Evolutionary conservation across 2,888 invertebrate genomes (phyloP), one percentile per base, ranked within the genome.

Genomic region (Hetaerina titia): DNA sequence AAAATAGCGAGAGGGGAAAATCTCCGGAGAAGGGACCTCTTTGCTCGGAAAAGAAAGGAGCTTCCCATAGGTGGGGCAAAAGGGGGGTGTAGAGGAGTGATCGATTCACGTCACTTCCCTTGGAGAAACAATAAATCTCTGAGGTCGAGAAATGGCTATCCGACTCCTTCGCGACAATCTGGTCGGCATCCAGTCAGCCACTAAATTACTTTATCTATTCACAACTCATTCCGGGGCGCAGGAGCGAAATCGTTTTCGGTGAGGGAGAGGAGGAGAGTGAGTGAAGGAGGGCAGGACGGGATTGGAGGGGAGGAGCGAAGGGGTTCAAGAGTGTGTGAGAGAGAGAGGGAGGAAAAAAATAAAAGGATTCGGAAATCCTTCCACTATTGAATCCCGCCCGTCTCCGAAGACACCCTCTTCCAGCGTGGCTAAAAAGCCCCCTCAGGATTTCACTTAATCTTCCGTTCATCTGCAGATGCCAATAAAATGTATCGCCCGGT

Each of bases 401-500:
- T 92, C 92, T 92, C 69, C 81, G 81, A 60, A 88, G 89, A 89
- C 89, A 95, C 94, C 63, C 89, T 89, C 64, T 45, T 89, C 94
- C 19, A 95, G 92, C 92, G 45, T 9, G n/a, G 89, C 89, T n/a
- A 58, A 89, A 58, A 58, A 89, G 89, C 89, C 45, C 81, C 92
- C 64, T 56, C 69, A 74, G 92, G 69, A 92, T 92, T 92, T 95
- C 95, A 95, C 95, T 95, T 95, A 95, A 95, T 95, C 95, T 95
- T 95, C 95, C 95, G 94, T 95, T 95, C 95, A 95, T 95, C 92
- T 90, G 60, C 90, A 95, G 95, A 95, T 95, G 95, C 95, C 95
- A 95, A 95, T 95, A 95, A 95, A 95, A 95, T 95, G 95, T 95
- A 95, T 95, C 95, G 95, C 95, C 95, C 92, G 92, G 95, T 94